Evolutionary conservation across 2,888 invertebrate species (phyloP).

Genomic region (Patella caerulea): DNA sequence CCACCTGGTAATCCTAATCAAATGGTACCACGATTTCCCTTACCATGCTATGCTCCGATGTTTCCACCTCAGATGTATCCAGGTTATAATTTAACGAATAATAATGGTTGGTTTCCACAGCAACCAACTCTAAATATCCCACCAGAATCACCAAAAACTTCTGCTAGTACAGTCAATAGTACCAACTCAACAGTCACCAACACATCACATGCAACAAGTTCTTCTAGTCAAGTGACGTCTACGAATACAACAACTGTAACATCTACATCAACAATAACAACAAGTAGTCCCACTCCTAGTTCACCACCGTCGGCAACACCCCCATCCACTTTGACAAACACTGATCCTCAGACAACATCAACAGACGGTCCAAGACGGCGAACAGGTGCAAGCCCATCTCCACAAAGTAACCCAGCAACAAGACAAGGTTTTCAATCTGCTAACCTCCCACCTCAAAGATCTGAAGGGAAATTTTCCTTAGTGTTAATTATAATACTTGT

Average conservation of each 20-base stretch:
- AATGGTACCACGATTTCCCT: conserved; percentile 13
- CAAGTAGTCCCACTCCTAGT: background rate
- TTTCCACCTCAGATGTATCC: conserved; percentile 15
- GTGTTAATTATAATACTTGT: background rate
- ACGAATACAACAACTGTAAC: background rate
- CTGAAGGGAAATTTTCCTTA: background rate
- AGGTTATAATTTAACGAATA: background rate
- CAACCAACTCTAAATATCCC: background rate
- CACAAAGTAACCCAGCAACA: background rate
- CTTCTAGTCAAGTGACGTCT: background rate
- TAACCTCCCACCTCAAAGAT: background rate
- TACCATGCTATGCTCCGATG: conserved; percentile 15
- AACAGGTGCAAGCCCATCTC: background rate
- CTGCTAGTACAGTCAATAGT: background rate
- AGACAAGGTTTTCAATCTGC: background rate
- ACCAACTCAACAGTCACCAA: background rate
- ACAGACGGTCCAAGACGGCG: background rate
- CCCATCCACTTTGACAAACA: background rate
- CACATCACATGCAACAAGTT: background rate
- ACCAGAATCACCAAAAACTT: background rate
- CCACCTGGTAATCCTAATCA: background rate
- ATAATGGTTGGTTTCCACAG: background rate
- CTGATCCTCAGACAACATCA: background rate
- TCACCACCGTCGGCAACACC: background rate
- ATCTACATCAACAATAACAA: background rate